These are phyloP conservation scores for Astreopora myriophthalma DNA, from an alignment of 64 coral and sea anemone genomes.

Conservation along the genomic window DNA sequence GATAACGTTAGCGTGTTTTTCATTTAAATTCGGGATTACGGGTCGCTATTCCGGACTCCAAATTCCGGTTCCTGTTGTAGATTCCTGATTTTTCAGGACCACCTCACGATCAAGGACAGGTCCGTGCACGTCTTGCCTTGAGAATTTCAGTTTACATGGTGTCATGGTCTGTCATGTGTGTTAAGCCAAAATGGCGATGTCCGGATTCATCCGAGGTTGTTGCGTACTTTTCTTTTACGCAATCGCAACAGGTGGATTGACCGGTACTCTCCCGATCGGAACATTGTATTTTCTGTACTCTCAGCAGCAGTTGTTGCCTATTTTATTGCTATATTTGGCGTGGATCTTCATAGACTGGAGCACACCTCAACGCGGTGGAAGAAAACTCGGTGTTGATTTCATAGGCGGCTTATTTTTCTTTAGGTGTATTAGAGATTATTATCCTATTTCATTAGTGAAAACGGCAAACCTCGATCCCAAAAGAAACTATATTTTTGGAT, in stretches of 20 bases:
- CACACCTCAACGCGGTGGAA: neutral
- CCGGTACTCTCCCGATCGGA: neutral
- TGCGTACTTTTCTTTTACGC: neutral
- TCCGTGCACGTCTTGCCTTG: too few relatives aligned
- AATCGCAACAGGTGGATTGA: neutral
- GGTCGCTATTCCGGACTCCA: too few relatives aligned
- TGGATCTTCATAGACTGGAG: conserved; percentile 16
- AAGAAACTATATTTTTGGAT: conserved; percentile 69
- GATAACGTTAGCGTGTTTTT: too few relatives aligned
- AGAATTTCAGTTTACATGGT: too few relatives aligned
- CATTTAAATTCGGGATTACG: too few relatives aligned
- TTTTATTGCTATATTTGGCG: neutral
- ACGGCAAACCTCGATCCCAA: conserved; percentile 34
- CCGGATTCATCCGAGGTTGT: neutral
- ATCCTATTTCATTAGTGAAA: conserved; percentile 54
- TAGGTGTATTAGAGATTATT: conserved; percentile 59
- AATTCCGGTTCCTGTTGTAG: too few relatives aligned
- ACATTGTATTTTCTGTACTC: neutral
- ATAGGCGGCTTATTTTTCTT: conserved; percentile 20
- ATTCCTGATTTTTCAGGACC: too few relatives aligned
- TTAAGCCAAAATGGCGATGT: too few relatives aligned
- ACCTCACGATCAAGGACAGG: too few relatives aligned
- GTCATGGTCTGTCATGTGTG: too few relatives aligned
- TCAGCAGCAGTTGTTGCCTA: neutral
- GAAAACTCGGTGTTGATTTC: neutral